Base-by-base conservation (phyloP, 1,140 invertebrate genomes). In the Philopotamus ludificatus region DNA sequence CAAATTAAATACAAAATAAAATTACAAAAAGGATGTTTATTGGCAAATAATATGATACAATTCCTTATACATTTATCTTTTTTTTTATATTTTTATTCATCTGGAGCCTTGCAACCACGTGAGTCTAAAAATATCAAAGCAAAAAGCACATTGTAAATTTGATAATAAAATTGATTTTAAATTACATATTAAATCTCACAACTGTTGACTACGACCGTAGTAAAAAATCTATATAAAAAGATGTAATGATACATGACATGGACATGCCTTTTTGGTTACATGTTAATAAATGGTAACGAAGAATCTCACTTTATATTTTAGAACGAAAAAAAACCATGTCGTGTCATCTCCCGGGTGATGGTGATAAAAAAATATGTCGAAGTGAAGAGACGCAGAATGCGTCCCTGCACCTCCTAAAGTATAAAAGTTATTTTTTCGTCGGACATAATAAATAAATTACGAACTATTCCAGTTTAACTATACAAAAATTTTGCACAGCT, bases 21-120 rank as follows among this genome's bases (percentile, higher is more conserved):
- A 70, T 66, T 70, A 70, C 64, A 70, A 70, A n/a, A 70, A 70
- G 68, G 68, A 60, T 66, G 54, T 70, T 47, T 70, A 70, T 66
- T 66, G 61, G 68, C 65, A 70, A 70, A 67, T 67, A 61, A 70
- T 70, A 70, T 63, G 51, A 68, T 66, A 70, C 67, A 65, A 58
- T 57, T 26, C 50, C 63, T 41, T 65, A 60, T 47, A 55, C 42
- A 54, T 69, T 54, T 55, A 59, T 51, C 44, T 61, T 28, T 51
- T 53, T 41, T 47, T 69, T 54, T 55, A 59, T 51, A 53, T 61
- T 28, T 51, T 53, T 41, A 44, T 28, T 51, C 26, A 50, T 15
- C 21, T 64, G 49, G 18, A 68, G 62, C 55, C 41, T 61, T 58
- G 62, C 62, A 65, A 64, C 57, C 57, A 63, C 51, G 16, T 34